A percentile compares a stretch with the other conserved stretches of the same genome.
These are phyloP conservation scores for Actinemys pallida DNA, from an alignment of 2,113 vertebrate genomes.

Conservation along the genomic window DNA sequence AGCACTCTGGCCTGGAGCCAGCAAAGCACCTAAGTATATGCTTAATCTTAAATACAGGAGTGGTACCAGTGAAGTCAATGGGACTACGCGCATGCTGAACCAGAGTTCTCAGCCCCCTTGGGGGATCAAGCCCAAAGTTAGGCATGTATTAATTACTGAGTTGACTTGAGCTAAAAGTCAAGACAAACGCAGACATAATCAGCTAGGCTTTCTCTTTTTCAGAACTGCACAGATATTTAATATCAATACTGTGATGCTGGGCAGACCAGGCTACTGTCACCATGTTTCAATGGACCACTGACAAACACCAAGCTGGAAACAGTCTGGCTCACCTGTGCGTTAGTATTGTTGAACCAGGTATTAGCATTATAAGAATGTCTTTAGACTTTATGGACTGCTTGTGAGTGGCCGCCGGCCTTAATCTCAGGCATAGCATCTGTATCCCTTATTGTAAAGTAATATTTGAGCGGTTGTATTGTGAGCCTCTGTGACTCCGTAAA, in stretches of 20 bases:
- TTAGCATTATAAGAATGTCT: not conserved
- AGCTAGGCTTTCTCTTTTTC: slow-evolving; percentile 23
- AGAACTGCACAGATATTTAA: slow-evolving; percentile 51
- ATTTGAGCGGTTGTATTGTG: not conserved
- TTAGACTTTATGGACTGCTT: not conserved
- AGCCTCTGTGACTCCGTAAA: not conserved
- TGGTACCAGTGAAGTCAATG: not conserved
- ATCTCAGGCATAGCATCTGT: not conserved
- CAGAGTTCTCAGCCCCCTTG: slow-evolving; percentile 18
- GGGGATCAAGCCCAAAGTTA: not conserved
- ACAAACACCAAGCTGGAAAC: not conserved
- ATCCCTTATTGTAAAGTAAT: not conserved
- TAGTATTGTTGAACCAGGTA: not conserved
- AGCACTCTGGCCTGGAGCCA: not conserved
- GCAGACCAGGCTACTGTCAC: not conserved
- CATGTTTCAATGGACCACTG: not conserved
- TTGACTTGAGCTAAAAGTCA: slow-evolving; percentile 22
- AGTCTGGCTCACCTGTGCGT: not conserved
- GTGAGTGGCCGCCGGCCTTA: not conserved
- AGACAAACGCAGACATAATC: slow-evolving; percentile 35
- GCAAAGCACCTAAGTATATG: not conserved
- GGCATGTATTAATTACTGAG: not conserved
- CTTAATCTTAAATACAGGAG: rapidly evolving
- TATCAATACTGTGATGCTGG: not conserved
- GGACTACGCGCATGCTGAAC: slow-evolving; percentile 44